Evolutionary conservation across 2,888 invertebrate species (phyloP), one percentile per base, ranked within the genome.

Genomic region (Platycheirus albimanus): DNA sequence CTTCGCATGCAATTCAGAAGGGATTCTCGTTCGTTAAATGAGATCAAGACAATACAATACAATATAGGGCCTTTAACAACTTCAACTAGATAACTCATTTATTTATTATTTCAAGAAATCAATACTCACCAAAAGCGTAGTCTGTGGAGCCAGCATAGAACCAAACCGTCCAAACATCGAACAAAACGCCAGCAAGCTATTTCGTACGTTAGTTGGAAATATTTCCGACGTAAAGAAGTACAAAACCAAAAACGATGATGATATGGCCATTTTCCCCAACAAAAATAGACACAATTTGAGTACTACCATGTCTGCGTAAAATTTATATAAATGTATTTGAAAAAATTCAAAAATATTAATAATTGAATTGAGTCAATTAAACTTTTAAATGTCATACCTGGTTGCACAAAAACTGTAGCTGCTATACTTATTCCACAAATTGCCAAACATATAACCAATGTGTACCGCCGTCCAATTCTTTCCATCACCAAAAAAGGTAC

Each of bases 201-300:
- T 93, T 69, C 95, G 92, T 63, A 93, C 90, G 80, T 91, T 92
- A 52, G 95, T 95, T 8, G 95, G 95, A 89, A 94, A 95, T 89
- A 95, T 91, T 90, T 95, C 95, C 43, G 94, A 92, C 38, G 95
- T 94, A 89, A 93, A 94, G 87, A 94, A 92, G 90, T 94, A 94
- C 85, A 94, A 89, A 15, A 93, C 92, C 87, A 94, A 93, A 89
- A 94, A 94, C 20, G 94, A 93, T 87, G 93, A 92, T 54, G 94
- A 93, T 75, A 94, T 94, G 49, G 93, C 92, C 87, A 94, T 91
- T 90, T 94, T 95, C 63, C 95, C 94, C 86, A 92, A 89, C 87
- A 95, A 91, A 90, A 33, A 33, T 33, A 33, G 8, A 33, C 30
- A 33, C 30, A 33, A 8, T 8, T 33, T 33, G 1, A 33, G 8